Evolutionary conservation across 2,113 vertebrate genomes (phyloP).

Genomic region (Hystrix cristata): DNA sequence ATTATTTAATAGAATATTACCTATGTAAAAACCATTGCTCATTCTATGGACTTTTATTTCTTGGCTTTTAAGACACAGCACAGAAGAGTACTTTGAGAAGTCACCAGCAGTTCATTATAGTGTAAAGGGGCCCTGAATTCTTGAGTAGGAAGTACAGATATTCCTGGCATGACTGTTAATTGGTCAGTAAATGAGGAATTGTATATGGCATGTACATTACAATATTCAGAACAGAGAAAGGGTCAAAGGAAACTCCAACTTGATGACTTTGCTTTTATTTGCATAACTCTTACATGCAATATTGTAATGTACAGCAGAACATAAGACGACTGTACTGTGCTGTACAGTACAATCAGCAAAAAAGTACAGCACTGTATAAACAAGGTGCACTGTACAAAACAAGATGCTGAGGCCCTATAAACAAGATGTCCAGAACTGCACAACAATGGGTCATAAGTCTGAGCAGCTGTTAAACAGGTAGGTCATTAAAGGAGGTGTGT

Average conservation of each 20-base stretch:
- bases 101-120: neutral
- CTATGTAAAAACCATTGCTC: neutral
- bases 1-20: slow-evolving; percentile 27
- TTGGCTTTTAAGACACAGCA: neutral
- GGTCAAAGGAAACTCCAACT: neutral
- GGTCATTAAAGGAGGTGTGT: neutral
- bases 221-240: neutral
- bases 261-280: neutral
- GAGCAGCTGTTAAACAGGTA: neutral
- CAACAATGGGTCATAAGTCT: neutral
- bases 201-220: neutral
- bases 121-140: neutral
- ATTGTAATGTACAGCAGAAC: neutral
- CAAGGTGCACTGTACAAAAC: neutral
- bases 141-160: neutral
- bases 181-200: neutral
- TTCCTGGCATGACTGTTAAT: neutral
- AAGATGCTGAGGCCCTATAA: neutral
- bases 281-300: neutral
- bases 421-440: neutral
- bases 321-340: neutral
- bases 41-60: neutral
- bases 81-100: neutral
- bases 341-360: neutral
- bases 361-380: neutral